Percentiles rank a stretch among this genome's conserved stretches.
These are phyloP conservation scores for Diarsia dahlii DNA, from an alignment of 2,888 invertebrate species.

Conservation along the genomic window DNA sequence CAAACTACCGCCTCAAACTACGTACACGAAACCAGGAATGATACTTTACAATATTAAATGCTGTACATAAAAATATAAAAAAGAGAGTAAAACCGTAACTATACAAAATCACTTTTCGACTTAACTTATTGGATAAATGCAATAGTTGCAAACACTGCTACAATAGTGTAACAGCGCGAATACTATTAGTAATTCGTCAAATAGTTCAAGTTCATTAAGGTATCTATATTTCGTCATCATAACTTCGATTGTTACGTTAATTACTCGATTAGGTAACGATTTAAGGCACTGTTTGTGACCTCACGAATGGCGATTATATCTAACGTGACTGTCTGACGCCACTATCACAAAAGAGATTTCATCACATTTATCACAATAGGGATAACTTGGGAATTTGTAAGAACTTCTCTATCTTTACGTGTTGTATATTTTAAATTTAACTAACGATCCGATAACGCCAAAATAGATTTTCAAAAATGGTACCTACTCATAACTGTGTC, in stretches of 20 bases:
- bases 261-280: slow-evolving; percentile 82
- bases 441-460: slow-evolving; percentile 62
- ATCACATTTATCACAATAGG: slow-evolving; percentile 89
- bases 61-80: slow-evolving; percentile 84
- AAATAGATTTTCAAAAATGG: slow-evolving; percentile 65
- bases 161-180: slow-evolving; percentile 79
- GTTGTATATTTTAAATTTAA: slow-evolving; percentile 64
- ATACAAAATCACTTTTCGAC: slow-evolving; percentile 86
- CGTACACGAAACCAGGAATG: slow-evolving; percentile 83
- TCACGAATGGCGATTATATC: slow-evolving; percentile 82
- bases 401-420: slow-evolving; percentile 66
- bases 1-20: slow-evolving; percentile 64
- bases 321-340: slow-evolving; percentile 88
- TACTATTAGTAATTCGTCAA: slow-evolving; percentile 83
- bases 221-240: slow-evolving; percentile 72
- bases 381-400: slow-evolving; percentile 80
- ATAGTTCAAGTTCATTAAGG: slow-evolving; percentile 74
- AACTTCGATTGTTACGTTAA: slow-evolving; percentile 68
- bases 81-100: slow-evolving; percentile 84
- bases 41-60: slow-evolving; percentile 85
- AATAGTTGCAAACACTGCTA: slow-evolving; percentile 83
- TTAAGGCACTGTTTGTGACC: slow-evolving; percentile 78
- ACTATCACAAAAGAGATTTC: slow-evolving; percentile 89
- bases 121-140: slow-evolving; percentile 88
- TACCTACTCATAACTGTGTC: slow-evolving; percentile 63